Evolutionary conservation across 2,888 invertebrate genomes (phyloP), one percentile per base, ranked within the genome.

Genomic region (Melangyna quadrimaculata): DNA sequence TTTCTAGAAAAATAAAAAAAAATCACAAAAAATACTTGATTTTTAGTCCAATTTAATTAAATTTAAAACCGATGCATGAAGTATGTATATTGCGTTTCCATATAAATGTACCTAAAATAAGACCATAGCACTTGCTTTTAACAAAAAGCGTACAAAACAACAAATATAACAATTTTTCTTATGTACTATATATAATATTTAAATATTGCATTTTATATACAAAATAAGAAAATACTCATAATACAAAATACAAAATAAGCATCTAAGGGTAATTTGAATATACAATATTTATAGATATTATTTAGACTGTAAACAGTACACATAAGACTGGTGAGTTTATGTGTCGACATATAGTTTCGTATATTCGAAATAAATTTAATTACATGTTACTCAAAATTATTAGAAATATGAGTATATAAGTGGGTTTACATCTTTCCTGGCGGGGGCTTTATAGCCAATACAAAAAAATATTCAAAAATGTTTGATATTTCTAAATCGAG

Each of bases 1-100:
- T 88, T 89, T 89, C 91, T 91, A 91, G 87, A 90, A 90, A 55
- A 77, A 73, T 78, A 86, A 78, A 81, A 86, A 78, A 81, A 81
- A 40, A 81, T 70, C 43, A 80, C 45, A 80, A 80, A 70, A 35
- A 72, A 72, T 59, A 75, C 45, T 63, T 40, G 2, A 27, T 80
- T 77, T 84, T 73, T 74, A 70, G 29, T 70, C 17, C 29, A 43
- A 70, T 61, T 40, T 59, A 63, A 61, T 73, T 37, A 35, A 10
- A 75, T 67, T 74, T 77, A 61, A 65, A 87, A 45, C 59, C 61
- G 77, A 53, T 57, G 51, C 17, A 43, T 45, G 32, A 17, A 37
- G 10, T 37, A 32, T 24, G 40, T 24, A 43, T 61, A 69, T 63
- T 72, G 22, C 43, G 29, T 45, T 24, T 59, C 17, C 32, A 57